These are phyloP conservation scores for Apoda limacodes DNA, from an alignment of 2,888 invertebrate genomes.

Conservation along the genomic window DNA sequence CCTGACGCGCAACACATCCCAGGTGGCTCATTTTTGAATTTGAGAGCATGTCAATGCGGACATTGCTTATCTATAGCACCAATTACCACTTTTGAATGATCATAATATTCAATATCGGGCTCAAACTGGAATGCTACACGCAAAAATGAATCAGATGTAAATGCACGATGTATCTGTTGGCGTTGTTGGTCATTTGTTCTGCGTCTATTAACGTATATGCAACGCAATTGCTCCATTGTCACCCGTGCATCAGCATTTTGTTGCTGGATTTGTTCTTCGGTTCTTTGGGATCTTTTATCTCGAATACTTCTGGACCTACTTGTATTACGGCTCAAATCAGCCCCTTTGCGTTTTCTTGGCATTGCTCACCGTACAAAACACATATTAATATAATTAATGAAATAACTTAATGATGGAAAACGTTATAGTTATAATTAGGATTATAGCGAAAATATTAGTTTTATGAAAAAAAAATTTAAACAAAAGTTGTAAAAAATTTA, in stretches of 20 bases:
- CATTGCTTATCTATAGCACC: conserved; percentile 18
- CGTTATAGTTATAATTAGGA: no score
- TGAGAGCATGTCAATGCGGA: conserved; percentile 17
- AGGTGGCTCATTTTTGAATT: conserved; percentile 15
- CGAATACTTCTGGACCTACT: conserved; percentile 11
- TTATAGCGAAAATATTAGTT: conserved; percentile 11
- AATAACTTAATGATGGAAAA: no score
- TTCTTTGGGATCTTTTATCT: conserved; percentile 14
- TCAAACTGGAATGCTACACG: conserved; percentile 18
- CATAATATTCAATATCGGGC: conserved; percentile 17
- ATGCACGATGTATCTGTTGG: conserved; percentile 18
- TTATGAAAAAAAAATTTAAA: no score
- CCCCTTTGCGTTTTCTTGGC: conserved; percentile 18
- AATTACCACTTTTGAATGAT: conserved; percentile 19
- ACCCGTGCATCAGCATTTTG: conserved; percentile 15
- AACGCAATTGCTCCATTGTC: no score
- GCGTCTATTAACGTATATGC: conserved; percentile 17
- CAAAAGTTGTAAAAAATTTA: no score
- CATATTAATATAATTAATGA: conserved; percentile 13
- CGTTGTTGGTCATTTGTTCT: conserved; percentile 17
- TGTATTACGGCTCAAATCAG: conserved; percentile 15
- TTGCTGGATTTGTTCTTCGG: conserved; percentile 19
- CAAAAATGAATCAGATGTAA: conserved; percentile 16
- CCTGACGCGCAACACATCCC: conserved; percentile 12
- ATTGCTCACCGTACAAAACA: conserved; percentile 18